Base-by-base conservation (phyloP, 2,888 invertebrate species). In the Drosophila subquinaria region DNA sequence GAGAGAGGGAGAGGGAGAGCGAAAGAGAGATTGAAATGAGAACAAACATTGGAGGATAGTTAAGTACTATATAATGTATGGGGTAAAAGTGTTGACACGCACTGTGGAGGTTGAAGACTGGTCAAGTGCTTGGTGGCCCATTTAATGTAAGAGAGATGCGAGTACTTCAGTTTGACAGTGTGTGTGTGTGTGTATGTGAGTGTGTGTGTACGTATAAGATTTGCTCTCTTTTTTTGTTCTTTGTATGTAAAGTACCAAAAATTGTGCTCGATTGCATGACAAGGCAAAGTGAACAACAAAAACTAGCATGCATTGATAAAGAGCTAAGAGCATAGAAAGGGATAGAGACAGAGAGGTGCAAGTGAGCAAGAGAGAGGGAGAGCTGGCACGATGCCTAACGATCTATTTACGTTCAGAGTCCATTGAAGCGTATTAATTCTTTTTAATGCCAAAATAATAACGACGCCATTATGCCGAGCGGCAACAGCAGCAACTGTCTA, bases 371-470 rank as follows among this genome's bases (percentile, higher is more conserved):
- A 6, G 13, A 8, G 6, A 1, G 43, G 20, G 4, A 8, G 23
- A 47, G 23, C 47, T 33, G 82, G 82, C 85, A 82, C 23, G 15
- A 56, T 76, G 82, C 83, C 89, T 88, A 86, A 86, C 88, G 85
- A 89, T 84, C 89, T 88, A 82, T 82, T 85, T 88, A 86, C 88
- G 88, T 89, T 69, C 77, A 80, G 87, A 68, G 87, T 76, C 88
- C 79, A 85, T 82, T 88, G 81, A 88, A 86, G 86, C 89, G 86
- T 88, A 89, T 86, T 86, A 86, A 86, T 86, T 89, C 89, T 82
- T 89, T 85, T 89, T 86, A 86, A 86, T 86, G 85, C 85, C 89
- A 78, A 86, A 89, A 86, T 86, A 86, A 86, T 86, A 89, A 86
- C 88, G 88, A 86, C 85, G 85, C 89, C 85, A 89, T 88, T 89